Evolutionary conservation across 2,797 vertebrate genomes (phyloP).

Genomic region (Spinus pinus): DNA sequence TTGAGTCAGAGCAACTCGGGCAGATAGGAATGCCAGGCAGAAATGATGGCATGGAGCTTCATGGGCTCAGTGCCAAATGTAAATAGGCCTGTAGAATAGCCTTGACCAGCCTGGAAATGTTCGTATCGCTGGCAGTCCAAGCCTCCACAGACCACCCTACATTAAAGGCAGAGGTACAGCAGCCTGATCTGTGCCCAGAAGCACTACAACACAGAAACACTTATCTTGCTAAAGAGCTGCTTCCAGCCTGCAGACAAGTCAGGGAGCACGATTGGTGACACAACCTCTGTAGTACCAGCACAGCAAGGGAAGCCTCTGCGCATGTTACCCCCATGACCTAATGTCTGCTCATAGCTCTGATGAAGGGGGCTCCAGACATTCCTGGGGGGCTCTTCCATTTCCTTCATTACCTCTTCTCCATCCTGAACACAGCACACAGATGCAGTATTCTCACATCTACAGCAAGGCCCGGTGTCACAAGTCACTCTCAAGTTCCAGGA

Average conservation of each 20-base stretch:
- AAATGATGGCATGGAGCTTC: not conserved
- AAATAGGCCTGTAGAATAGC: not conserved
- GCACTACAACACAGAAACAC: not conserved
- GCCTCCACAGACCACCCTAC: not conserved
- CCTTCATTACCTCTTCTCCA: not conserved
- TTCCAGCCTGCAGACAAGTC: not conserved
- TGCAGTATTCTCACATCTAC: not conserved
- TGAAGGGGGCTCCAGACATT: not conserved
- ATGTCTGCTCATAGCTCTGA: not conserved
- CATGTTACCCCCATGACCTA: fast-evolving
- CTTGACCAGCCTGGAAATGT: not conserved
- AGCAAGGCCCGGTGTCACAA: not conserved
- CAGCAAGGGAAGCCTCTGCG: not conserved
- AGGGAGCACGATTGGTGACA: fast-evolving
- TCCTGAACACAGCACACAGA: not conserved
- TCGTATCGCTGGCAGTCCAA: not conserved
- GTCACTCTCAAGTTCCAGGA: not conserved
- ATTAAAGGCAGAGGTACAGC: not conserved
- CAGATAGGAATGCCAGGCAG: not conserved
- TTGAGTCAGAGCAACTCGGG: not conserved
- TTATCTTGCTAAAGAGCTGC: not conserved
- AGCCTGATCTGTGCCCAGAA: not conserved
- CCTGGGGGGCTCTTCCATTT: not conserved
- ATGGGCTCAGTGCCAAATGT: not conserved
- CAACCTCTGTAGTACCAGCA: fast-evolving